Base-by-base conservation (phyloP, 2,113 vertebrate species). In the Hippolais icterina region DNA sequence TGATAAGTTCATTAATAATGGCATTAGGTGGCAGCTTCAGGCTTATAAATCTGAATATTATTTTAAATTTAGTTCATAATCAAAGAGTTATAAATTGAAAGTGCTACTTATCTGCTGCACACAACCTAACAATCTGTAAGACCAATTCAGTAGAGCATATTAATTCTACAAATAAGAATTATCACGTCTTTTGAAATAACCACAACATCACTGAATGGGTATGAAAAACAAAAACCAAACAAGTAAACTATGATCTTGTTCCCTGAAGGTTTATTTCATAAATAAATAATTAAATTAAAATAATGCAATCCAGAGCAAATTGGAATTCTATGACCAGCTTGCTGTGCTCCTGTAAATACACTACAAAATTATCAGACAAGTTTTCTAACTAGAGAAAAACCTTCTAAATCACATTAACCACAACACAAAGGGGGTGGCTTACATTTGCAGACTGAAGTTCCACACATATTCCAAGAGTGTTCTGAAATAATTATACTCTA, bases 401-500 rank as follows among this genome's bases (percentile, higher is more conserved):
- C 59, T 90, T 64, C 59, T 44, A 97, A 83, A 95, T 96, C 94
- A 59, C 56, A 59, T 94, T 75, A 97, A 74, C 41, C 93, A 87
- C 41, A 75, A 33, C 44, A 91, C 77, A 64, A 96, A 96, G 90
- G 25, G 69, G 83, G 78, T 86, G 35, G 54, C 69, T 52, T 91
- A 60, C 44, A 72, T 83, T 89, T 97, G 41, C 46, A 96, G 42
- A 75, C 82, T 74, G 71, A 84, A 94, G 76, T 68, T 96, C 79
- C 21, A 82, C 66, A 87, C 88, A 35, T 84, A 76, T 91, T 93
- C 87, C 83, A 93, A 72, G 78, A 84, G 64, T 66, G 68, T 86
- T 96, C 90, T 96, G 94, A 82, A 68, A 72, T 92, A 94, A 94
- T 97, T 96, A 94, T 5, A 63, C 60, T 82, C 89, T 76, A 94